phyloP scores from a whole-genome alignment of 2,797 vertebrate genomes.

The Sternotherus odoratus region DNA sequence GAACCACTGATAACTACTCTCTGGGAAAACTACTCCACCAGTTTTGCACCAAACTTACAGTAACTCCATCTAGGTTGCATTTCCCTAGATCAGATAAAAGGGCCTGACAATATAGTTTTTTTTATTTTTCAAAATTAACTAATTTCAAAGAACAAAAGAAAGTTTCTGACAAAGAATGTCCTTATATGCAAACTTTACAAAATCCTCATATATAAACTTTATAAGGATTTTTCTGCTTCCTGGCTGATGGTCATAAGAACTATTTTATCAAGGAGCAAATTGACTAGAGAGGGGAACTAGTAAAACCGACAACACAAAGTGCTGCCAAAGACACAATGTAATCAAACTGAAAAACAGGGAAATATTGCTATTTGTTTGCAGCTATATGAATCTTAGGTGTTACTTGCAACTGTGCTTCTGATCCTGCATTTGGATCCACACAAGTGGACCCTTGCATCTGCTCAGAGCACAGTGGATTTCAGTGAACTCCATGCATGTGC shows the following conservation, averaged over 20 bases:
- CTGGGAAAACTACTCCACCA: no score
- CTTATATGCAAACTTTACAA: neutral
- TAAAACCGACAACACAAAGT: neutral
- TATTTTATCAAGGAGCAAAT: neutral
- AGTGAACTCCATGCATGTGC: neutral
- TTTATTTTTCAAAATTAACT: neutral
- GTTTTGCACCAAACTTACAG: no score
- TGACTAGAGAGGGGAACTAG: neutral
- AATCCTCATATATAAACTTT: neutral
- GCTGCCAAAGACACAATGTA: neutral
- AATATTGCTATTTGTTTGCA: neutral
- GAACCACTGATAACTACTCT: no score
- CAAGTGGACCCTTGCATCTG: neutral
- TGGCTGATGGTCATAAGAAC: neutral
- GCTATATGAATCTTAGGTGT: neutral
- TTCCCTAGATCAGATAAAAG: rapidly evolving
- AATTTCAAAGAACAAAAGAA: neutral
- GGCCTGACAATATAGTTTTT: no score
- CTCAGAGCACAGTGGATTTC: neutral
- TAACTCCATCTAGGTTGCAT: no score
- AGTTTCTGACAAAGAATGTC: neutral
- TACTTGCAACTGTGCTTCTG: neutral
- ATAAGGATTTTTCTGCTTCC: neutral
- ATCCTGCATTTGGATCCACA: neutral
- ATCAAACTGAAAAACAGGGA: neutral